Base-by-base conservation (phyloP, 2,113 vertebrate genomes). In the Orthonyx spaldingii region DNA sequence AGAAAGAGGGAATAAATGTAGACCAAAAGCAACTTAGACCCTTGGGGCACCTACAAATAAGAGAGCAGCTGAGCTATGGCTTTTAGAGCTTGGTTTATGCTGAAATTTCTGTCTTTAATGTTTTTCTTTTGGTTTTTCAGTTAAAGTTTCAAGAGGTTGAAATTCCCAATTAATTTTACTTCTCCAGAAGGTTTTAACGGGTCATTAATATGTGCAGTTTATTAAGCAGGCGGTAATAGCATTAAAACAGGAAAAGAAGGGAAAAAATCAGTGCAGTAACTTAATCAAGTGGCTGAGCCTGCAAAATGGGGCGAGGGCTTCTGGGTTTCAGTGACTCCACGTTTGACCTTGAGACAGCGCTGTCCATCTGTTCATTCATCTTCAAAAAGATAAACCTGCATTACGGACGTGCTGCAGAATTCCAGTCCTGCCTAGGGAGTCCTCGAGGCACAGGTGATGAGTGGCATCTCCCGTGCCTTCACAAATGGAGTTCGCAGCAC, bases 241-340 rank as follows among this genome's bases (percentile, higher is more conserved):
- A 84, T 89, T 66, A 69, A 55, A 50, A 75, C 72, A 92, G 86
- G 91, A 86, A 96, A 96, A 84, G 60, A 69, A 80, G 35, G 59
- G 61, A 22, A 69, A 78, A 88, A 57, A 17, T 30, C 68, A 88
- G 79, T 44, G 35, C 41, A 57, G 56, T 91, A 87, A 83, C 37
- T 76, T 35, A 83, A 92, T 93, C 30, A 81, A 87, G 47, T n/a
- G 63, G 27, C 44, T 81, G 30, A 81, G 64, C 46, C 57, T 69
- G 65, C 37, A 72, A 16, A 83, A 53, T 0, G 4, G 27, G 47
- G 10, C 3, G 5, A 71, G 76, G 44, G 47, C 46, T 81, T 66
- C 68, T 78, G 68, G 10, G 33, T 59, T 70, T 81, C 72, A 84
- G 7, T 74, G 72, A 12, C 71, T 78, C 33, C 21, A 56, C 0